Base-by-base conservation (phyloP, 2,113 vertebrate genomes). In the Orientallactaga bullata region DNA sequence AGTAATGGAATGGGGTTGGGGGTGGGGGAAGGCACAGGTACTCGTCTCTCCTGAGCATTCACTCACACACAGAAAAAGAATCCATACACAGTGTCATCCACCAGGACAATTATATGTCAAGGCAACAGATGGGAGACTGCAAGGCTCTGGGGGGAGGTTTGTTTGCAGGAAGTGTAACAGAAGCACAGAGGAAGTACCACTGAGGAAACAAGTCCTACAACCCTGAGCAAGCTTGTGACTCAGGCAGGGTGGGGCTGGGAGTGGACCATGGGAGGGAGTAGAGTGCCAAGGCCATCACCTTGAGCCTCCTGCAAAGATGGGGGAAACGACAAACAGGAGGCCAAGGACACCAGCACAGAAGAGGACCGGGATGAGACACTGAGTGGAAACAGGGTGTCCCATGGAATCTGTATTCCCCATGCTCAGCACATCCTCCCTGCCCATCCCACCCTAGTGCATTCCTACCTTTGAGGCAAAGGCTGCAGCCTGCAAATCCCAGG, bases 361-460 rank as follows among this genome's bases (percentile, higher is more conserved):
- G 9, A 76, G 16, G 42, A 37, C 21, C 4, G 21, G 66, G 15
- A 28, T 0, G 2, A 37, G 26, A 63, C 20, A 0, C 15, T 4
- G 30, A 17, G 20, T 58, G 68, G 66, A 32, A 63, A 30, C 17
- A 58, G 28, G 58, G 13, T 15, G 11, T 16, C 55, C 21, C 32
- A 0, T 58, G 26, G 63, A 60, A 26, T 61, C 32, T 21, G 30
- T 51, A 37, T 39, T 69, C 30, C 18, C 4, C 68, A 12, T 26
- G 26, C 42, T 73, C 72, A 69, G 73, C 16, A 68, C 10, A 32
- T 51, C 42, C 35, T 16, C 55, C 61, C 2, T 1, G 12, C 24
- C 11, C 61, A 18, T 0, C 0, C 12, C 21, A 35, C 7, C 16
- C 20, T 47, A 68, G 72, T 26, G 61, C 9, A 1, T 39, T 51